Evolutionary conservation across 23 tunicate genomes (phyloP).

Genomic region (Halocynthia aurantium): DNA sequence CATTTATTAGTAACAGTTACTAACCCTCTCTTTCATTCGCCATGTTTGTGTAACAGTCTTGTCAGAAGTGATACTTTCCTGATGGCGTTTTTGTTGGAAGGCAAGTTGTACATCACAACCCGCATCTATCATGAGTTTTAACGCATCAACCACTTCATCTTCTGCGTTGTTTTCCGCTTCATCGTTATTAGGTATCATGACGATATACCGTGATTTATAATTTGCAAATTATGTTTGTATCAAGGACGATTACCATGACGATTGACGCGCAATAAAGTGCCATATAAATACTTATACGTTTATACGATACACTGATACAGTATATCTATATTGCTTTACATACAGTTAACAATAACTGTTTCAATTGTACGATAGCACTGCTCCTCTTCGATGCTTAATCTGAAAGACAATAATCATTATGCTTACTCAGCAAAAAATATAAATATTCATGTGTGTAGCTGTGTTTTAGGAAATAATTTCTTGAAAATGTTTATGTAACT

Average conservation of each 20-base stretch:
- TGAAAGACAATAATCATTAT: background rate
- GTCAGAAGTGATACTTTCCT: slow-evolving; percentile 33
- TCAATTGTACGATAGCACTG: too few species aligned
- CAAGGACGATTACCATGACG: too few species aligned
- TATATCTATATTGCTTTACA: too few species aligned
- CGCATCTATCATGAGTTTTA: slow-evolving; percentile 16
- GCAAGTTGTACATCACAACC: slow-evolving; percentile 27
- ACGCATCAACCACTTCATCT: slow-evolving; percentile 7
- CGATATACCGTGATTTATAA: too few species aligned
- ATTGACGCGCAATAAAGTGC: too few species aligned
- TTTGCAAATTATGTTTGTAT: too few species aligned
- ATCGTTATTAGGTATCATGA: background rate
- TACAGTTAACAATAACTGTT: too few species aligned
- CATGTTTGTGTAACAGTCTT: slow-evolving; percentile 51
- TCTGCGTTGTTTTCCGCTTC: slow-evolving; percentile 3
- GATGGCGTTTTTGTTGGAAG: slow-evolving; percentile 55
- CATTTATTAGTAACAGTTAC: background rate
- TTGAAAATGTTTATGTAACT: too few species aligned
- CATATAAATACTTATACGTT: too few species aligned
- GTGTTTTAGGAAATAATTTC: too few species aligned
- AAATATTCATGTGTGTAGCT: too few species aligned
- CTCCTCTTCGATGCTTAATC: background rate
- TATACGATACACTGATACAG: too few species aligned
- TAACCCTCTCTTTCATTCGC: slow-evolving; percentile 87
- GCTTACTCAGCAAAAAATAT: background rate